These are phyloP conservation scores for Semaprochilodus insignis DNA, from an alignment of 2,797 vertebrate species.

Conservation along the genomic window DNA sequence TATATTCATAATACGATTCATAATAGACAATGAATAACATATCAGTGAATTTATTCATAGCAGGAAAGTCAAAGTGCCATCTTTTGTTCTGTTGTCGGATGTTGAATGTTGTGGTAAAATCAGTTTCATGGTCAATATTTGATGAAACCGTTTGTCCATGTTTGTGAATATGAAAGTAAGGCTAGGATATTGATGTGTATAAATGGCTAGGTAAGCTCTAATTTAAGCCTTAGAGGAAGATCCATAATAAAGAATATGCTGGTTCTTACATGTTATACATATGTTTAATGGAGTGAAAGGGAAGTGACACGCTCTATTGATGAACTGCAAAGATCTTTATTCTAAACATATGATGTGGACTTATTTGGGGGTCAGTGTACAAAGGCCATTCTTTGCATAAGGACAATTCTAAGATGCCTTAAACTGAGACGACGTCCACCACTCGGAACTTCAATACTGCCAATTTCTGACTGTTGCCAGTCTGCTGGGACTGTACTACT, in stretches of 20 bases:
- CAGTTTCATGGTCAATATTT: slow-evolving; percentile 37
- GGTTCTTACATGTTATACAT: slow-evolving; percentile 4
- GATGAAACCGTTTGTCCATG: slow-evolving; percentile 38
- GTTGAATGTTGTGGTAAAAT: slow-evolving; percentile 44
- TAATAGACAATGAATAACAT: slow-evolving; percentile 35
- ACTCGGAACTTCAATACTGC: slow-evolving; percentile 55
- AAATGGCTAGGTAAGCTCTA: slow-evolving; percentile 17
- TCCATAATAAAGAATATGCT: slow-evolving; percentile 30
- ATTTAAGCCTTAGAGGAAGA: slow-evolving; percentile 12
- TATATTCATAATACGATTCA: slow-evolving; percentile 13
- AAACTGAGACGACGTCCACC: slow-evolving; percentile 45
- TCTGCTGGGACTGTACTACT: slow-evolving; percentile 41
- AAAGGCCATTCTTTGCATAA: slow-evolving; percentile 29
- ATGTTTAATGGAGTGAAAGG: slow-evolving; percentile 6
- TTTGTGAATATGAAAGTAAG: slow-evolving; percentile 46
- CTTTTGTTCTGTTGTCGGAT: slow-evolving; percentile 38
- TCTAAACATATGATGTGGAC: slow-evolving; percentile 14
- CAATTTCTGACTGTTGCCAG: slow-evolving; percentile 53
- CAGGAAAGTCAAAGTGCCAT: slow-evolving; percentile 35
- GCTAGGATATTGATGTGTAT: slow-evolving; percentile 25
- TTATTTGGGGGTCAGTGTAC: slow-evolving; percentile 33
- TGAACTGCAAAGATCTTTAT: slow-evolving; percentile 16
- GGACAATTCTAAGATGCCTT: slow-evolving; percentile 57
- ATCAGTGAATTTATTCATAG: slow-evolving; percentile 37
- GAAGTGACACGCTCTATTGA: background rate